Evolutionary conservation across 1,140 invertebrate genomes (phyloP).

Genomic region (Spodoptera litura): DNA sequence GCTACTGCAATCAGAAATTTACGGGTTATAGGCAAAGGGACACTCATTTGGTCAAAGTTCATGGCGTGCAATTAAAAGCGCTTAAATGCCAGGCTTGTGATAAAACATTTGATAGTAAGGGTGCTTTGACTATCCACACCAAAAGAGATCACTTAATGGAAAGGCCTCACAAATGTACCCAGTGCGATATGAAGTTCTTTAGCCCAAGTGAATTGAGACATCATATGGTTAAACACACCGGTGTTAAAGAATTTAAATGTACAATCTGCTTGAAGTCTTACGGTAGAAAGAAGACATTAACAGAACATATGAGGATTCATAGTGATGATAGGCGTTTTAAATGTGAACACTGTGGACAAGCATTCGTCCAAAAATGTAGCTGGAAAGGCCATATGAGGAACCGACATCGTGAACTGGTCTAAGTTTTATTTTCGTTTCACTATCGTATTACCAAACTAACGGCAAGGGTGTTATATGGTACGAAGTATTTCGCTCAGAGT

Average conservation of each 20-base stretch:
- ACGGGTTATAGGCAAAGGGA: slow-evolving; percentile 63
- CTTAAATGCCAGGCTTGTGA: slow-evolving; percentile 73
- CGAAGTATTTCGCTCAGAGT: too few relatives aligned
- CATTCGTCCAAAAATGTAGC: slow-evolving; percentile 50
- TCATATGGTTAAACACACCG: slow-evolving; percentile 66
- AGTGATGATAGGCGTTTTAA: slow-evolving; percentile 64
- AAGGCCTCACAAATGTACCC: slow-evolving; percentile 39
- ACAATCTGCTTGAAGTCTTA: slow-evolving; percentile 77
- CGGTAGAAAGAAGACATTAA: slow-evolving; percentile 66
- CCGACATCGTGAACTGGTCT: slow-evolving; percentile 29
- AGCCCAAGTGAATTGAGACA: slow-evolving; percentile 20
- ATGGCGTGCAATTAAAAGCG: slow-evolving; percentile 59
- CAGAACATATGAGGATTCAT: slow-evolving; percentile 49
- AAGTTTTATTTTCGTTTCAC: background rate
- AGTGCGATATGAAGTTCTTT: slow-evolving; percentile 48
- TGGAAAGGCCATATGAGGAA: slow-evolving; percentile 45
- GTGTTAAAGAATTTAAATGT: slow-evolving; percentile 60
- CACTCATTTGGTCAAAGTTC: slow-evolving; percentile 65
- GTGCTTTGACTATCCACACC: slow-evolving; percentile 62
- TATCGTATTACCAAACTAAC: too few relatives aligned
- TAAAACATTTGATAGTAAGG: slow-evolving; percentile 66
- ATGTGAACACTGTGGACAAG: slow-evolving; percentile 48
- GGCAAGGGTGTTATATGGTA: too few relatives aligned
- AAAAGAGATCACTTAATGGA: slow-evolving; percentile 75
- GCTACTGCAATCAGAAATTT: slow-evolving; percentile 67